Conservation (phyloP, 1,140 invertebrate species). For the Teleopsis dalmanni region DNA sequence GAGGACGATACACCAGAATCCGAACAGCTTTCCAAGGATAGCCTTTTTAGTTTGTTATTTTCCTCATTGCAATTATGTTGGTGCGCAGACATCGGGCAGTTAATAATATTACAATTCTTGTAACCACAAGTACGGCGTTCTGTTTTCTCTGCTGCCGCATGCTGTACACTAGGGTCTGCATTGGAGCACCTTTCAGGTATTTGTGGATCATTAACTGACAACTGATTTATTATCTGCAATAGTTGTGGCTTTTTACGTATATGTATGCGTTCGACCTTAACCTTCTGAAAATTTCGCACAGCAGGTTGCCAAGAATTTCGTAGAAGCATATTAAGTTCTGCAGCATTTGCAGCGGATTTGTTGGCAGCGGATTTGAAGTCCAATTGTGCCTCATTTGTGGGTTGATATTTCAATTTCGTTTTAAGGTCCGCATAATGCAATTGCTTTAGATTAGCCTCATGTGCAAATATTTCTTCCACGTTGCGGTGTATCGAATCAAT, state of each 20-base stretch:
- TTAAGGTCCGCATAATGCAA: not conserved
- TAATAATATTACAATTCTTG: constrained; percentile 17
- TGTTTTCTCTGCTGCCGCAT: not conserved
- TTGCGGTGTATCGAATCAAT: constrained; percentile 18
- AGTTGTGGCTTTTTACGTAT: constrained; percentile 35
- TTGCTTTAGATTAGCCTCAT: constrained; percentile 10
- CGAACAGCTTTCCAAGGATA: constrained; percentile 24
- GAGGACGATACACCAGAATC: constrained; percentile 25
- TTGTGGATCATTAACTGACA: not conserved
- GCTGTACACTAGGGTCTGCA: not conserved
- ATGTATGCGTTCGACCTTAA: constrained; percentile 27
- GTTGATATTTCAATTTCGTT: not conserved
- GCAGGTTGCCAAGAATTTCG: constrained; percentile 2
- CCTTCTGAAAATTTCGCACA: constrained; percentile 13
- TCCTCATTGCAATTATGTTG: constrained; percentile 1
- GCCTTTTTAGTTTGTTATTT: constrained; percentile 16
- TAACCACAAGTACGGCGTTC: constrained; percentile 15
- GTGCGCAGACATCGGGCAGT: constrained; percentile 8
- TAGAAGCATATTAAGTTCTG: not conserved
- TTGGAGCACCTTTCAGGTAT: not conserved
- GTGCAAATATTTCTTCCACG: constrained; percentile 20
- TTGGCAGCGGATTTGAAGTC: not conserved
- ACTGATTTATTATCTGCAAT: constrained; percentile 28
- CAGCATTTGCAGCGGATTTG: not conserved
- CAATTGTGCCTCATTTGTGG: too few species aligned